Evolutionary conservation across 2,113 vertebrate genomes (phyloP), one percentile per base, ranked within the genome.

Genomic region (Pseudopipra pipra): DNA sequence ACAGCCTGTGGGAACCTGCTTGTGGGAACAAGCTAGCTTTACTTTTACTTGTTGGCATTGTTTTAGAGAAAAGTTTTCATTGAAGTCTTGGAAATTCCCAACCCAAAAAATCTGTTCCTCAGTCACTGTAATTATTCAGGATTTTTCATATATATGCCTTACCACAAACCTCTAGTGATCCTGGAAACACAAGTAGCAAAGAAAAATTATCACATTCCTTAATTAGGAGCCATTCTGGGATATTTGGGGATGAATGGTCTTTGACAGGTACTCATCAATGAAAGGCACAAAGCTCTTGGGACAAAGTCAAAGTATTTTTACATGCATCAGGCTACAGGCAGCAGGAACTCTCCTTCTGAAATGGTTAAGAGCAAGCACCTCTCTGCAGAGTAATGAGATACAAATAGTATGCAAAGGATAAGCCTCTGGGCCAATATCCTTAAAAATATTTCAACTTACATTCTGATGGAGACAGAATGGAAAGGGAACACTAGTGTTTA

Each of bases 61-160:
- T 62, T 93, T 89, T 56, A 87, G n/a, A 79, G 37, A 59, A 87
- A 96, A 61, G 3, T 83, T 95, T 93, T 44, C 25, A 33, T 14
- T 73, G 33, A 92, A 87, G 54, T 74, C 54, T 93, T n/a, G 66
- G 89, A 95, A 97, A 95, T 82, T 39, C 58, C 86, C 19, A 1
- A 52, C 31, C 24, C n/a, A 24, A 84, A 90, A 89, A 61, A 61
- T 49, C 9, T 33, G 1, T 19, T 91, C 22, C 16, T 89, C 51
- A 65, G 37, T 68, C 20, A 24, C 14, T 58, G 43, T 17, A 82
- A 46, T 82, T 91, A 56, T 12, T 56, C 15, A 63, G 58, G 44
- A 61, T 74, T 11, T 67, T 87, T 85, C 39, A 23, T 25, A 30
- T 44, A 30, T 44, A 58, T 37, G 19, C 16, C 27, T 85, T 6